These are phyloP conservation scores for Sipha maydis DNA, from an alignment of 2,888 invertebrate genomes.

Conservation along the genomic window DNA sequence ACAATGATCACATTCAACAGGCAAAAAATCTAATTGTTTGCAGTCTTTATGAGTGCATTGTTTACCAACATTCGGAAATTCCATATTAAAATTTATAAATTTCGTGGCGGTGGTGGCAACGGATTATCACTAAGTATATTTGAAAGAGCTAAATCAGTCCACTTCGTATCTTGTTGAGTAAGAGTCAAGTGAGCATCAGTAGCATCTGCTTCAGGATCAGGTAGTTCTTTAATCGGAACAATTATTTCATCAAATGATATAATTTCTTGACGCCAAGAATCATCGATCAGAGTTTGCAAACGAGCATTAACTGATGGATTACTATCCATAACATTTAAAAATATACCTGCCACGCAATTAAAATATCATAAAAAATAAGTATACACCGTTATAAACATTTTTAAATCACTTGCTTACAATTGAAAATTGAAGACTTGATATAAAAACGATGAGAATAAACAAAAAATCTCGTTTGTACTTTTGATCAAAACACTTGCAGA, in stretches of 20 bases:
- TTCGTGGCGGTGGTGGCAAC: slow-evolving; percentile 37
- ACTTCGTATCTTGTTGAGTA: slow-evolving; percentile 84
- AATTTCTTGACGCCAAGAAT: slow-evolving; percentile 86
- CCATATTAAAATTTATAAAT: slow-evolving; percentile 70
- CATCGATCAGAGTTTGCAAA: slow-evolving; percentile 83
- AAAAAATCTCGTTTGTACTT: too few relatives aligned
- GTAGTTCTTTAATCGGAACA: slow-evolving; percentile 87
- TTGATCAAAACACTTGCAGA: too few relatives aligned
- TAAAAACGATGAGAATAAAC: neutral
- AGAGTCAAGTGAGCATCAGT: slow-evolving; percentile 90
- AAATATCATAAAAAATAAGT: neutral
- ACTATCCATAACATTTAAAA: slow-evolving; percentile 76
- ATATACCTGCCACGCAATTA: neutral
- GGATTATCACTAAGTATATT: slow-evolving; percentile 53
- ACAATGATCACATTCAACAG: slow-evolving; percentile 75
- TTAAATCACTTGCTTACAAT: slow-evolving; percentile 1
- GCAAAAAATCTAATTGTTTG: slow-evolving; percentile 79
- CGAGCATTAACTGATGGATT: slow-evolving; percentile 80
- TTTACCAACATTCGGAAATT: slow-evolving; percentile 78
- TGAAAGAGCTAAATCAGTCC: slow-evolving; percentile 73
- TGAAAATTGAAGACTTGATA: neutral
- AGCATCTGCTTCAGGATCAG: slow-evolving; percentile 92
- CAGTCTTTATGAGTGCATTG: slow-evolving; percentile 74
- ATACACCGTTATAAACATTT: neutral
- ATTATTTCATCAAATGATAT: slow-evolving; percentile 85